Base-by-base conservation (phyloP, 2,113 vertebrate genomes). In the Rhynchopsitta pachyrhyncha region DNA sequence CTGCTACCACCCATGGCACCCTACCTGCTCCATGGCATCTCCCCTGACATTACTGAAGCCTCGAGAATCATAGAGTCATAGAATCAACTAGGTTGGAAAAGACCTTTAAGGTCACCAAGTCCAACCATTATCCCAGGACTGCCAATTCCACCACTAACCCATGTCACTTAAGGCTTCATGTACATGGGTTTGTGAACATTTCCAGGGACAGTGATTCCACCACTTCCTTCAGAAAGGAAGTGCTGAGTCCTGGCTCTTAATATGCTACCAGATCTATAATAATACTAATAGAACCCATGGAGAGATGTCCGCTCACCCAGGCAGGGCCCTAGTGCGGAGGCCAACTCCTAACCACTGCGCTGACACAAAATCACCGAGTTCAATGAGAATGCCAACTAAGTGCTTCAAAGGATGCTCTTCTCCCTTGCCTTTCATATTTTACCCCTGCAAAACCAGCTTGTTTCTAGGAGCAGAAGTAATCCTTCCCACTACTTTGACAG, bases 321-420 rank as follows among this genome's bases (percentile, higher is more conserved):
- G 67, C 49, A 60, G 39, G 68, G 62, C 73, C 86, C 13, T 20
- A 25, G 73, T 1, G 0, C 0, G 0, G 63, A 84, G 55, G 69
- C 41, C 76, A 87, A 35, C 44, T 92, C 55, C 83, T 84, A 42
- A 42, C 52, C 17, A 18, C 69, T 17, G 60, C 0, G 7, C 74
- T 95, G 93, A 93, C 94, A 92, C 74, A 84, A 92, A 96, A 89
- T 95, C 96, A 91, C 95, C 66, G 84, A 89, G 66, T 95, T 95
- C 89, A 89, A 89, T 92, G 81, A 67, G 73, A 84, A 86, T 3
- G 2, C 70, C 86, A 86, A 46, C 69, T 42, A 50, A 68, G 35
- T 41, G 77, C 64, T 59, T 57, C 4, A 1, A 89, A 91, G 42
- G 60, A 88, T 1, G 7, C 9, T 27, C 11, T 88, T 75, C 92